Base-by-base conservation (phyloP, 2,888 invertebrate species). In the Drosophila phalerata region DNA sequence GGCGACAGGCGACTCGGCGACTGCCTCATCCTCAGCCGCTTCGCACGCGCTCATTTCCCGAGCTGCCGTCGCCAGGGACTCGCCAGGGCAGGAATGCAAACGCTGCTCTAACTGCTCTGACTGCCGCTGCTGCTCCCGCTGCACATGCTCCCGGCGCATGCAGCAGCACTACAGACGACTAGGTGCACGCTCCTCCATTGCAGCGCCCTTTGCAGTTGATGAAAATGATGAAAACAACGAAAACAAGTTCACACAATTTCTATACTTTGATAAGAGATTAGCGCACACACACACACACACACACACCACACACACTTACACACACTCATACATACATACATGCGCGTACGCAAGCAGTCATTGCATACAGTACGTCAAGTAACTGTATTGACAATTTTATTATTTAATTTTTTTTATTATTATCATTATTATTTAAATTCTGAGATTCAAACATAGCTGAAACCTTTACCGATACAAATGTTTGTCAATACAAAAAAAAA, bases 231-330 rank as follows among this genome's bases (percentile, higher is more conserved):
- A 64, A 52, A 64, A 65, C 30, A 63, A 70, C 51, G 60, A 73
- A 76, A 77, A 77, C 73, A 77, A 68, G 73, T 77, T 76, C 67
- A 57, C 52, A 63, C 71, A 76, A 77, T 72, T 72, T 65, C 52
- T 74, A 76, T 71, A 67, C 57, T 69, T 68, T 84, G 82, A 83
- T 83, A 83, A 86, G 85, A 86, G 87, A 84, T 86, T 86, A 82
- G 78, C 81, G 63, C 67, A 61, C 57, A 57, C 48, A 37, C 47
- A 45, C 56, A 32, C 53, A 53, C 56, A n/a, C 28, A 40, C 22
- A 37, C 25, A 22, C 3, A 45, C 43, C 5, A 6, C 28, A 19
- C 34, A 34, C 32, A 47, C 37, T 28, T 19, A 37, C 19, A 17
- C 40, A 17, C 40, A 40, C 40, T 3, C 3, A 40, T 4, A 10